A percentile compares a stretch with the other conserved stretches of the same genome.
Conservation (phyloP, 2,797 vertebrate genomes). For the Australoheros facetus region DNA sequence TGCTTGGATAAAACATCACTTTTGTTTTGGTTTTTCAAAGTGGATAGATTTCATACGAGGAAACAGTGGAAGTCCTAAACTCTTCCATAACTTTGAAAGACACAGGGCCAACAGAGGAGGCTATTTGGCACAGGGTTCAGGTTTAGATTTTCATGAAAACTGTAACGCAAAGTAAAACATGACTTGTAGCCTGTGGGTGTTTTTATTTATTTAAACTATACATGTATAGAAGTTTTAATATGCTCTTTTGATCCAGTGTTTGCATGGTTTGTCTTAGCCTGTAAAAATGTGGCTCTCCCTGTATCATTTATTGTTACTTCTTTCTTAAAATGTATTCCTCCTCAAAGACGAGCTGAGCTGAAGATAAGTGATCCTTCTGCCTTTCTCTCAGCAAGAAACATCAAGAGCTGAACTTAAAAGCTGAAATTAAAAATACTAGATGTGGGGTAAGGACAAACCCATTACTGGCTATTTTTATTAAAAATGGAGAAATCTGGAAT, state of each 20-base stretch:
- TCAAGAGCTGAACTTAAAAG: neutral
- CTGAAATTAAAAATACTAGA: neutral
- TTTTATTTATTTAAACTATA: slow-evolving; percentile 2
- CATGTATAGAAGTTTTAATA: neutral
- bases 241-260: neutral
- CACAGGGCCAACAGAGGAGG: slow-evolving; percentile 58
- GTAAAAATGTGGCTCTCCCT: neutral
- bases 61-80: slow-evolving; percentile 69
- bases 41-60: slow-evolving; percentile 75
- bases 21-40: slow-evolving; percentile 74
- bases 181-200: neutral
- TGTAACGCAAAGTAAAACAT: slow-evolving; percentile 57
- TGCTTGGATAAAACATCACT: slow-evolving; percentile 74
- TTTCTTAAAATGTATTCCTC: too few relatives aligned
- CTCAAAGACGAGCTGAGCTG: too few relatives aligned
- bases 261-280: neutral
- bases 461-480: neutral
- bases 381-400: neutral
- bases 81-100: slow-evolving; percentile 67
- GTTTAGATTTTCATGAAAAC: slow-evolving; percentile 75
- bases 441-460: neutral
- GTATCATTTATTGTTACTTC: too few relatives aligned
- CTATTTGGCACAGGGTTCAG: slow-evolving; percentile 62
- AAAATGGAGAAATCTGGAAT: neutral
- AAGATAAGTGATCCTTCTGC: neutral